Evolutionary conservation across 1,140 invertebrate genomes (phyloP).

Genomic region (Calosoma granatense): DNA sequence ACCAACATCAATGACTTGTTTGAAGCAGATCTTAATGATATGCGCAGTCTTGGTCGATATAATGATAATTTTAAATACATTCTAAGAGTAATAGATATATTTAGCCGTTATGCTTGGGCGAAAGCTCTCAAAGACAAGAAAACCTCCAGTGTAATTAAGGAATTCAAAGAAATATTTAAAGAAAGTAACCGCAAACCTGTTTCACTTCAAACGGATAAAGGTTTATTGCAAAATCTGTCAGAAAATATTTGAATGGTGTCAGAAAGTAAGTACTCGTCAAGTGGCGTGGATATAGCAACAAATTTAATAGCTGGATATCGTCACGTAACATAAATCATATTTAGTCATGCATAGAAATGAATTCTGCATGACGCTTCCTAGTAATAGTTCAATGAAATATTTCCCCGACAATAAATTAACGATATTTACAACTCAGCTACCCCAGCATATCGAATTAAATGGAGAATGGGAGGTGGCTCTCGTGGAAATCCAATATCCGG

Average conservation of each 20-base stretch:
- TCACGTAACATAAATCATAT: no score
- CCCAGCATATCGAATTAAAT: background rate
- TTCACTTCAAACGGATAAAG: conserved; percentile 24
- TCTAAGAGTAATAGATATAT: no score
- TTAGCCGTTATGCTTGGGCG: background rate
- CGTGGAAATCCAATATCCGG: background rate
- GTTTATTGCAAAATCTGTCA: conserved; percentile 23
- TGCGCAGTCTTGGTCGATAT: background rate
- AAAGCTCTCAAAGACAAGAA: background rate
- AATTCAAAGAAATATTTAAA: conserved; percentile 12
- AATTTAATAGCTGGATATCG: no score
- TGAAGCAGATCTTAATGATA: background rate
- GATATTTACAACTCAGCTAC: background rate
- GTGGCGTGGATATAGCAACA: no score
- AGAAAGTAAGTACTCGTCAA: no score
- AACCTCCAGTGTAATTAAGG: conserved; percentile 4
- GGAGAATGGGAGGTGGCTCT: background rate
- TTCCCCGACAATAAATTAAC: conserved; percentile 23
- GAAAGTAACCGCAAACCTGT: conserved; percentile 19
- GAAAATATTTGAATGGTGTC: conserved; percentile 22
- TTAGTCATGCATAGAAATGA: conserved; percentile 25
- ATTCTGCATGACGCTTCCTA: conserved; percentile 24
- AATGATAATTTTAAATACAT: no score
- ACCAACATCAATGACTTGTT: background rate
- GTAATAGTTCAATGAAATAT: conserved; percentile 25